Evolutionary conservation across 2,888 invertebrate species (phyloP).

Genomic region (Drosophila macrospina): DNA sequence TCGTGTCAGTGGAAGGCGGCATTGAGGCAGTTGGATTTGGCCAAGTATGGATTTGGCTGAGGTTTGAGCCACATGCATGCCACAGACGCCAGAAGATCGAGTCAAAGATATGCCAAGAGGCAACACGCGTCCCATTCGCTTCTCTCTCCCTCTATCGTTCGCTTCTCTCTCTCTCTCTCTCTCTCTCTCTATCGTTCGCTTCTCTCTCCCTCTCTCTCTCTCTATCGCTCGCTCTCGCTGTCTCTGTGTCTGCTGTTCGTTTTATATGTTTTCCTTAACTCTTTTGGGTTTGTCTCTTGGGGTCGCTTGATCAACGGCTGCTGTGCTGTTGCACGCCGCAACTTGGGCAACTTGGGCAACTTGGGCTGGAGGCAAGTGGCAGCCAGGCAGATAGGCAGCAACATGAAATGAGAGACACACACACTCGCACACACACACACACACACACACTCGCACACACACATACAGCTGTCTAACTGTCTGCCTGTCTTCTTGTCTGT

Average conservation of each 20-base stretch:
- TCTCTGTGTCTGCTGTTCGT: too few species aligned
- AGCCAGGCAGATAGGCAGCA: constrained; percentile 25
- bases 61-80: constrained; percentile 21
- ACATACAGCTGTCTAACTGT: constrained; percentile 23
- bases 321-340: constrained; percentile 52
- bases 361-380: constrained; percentile 16
- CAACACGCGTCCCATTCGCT: constrained; percentile 70
- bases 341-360: constrained; percentile 19
- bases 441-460: constrained; percentile 9
- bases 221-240: constrained; percentile 1
- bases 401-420: constrained; percentile 47
- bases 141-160: constrained; percentile 30
- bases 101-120: constrained; percentile 61
- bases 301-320: constrained; percentile 48
- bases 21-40: not conserved
- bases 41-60: constrained; percentile 13
- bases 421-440: constrained; percentile 29
- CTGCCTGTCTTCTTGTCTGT: constrained; percentile 28
- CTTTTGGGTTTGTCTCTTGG: constrained; percentile 36
- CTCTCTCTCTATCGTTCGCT: constrained; percentile 13
- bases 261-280: constrained; percentile 29
- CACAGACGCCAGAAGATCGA: constrained; percentile 66
- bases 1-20: constrained; percentile 3
- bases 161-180: constrained; percentile 4
- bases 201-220: constrained; percentile 5